phyloP scores from a whole-genome alignment of 2,113 vertebrate species.

The Heteronetta atricapilla region DNA sequence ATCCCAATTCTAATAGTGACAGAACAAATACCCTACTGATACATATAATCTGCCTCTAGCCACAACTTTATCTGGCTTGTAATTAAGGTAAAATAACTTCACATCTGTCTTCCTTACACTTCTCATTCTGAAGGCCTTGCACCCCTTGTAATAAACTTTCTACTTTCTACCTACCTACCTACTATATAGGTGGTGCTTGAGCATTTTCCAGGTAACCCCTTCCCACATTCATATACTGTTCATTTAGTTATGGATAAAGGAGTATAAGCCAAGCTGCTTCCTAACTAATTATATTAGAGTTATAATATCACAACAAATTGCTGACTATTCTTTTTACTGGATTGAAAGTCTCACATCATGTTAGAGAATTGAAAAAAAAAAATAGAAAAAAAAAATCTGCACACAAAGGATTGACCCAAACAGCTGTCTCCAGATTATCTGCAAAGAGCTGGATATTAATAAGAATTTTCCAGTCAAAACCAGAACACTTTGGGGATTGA shows the following conservation, averaged over 20 bases:
- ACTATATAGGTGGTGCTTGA: background rate
- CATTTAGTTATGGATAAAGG: background rate
- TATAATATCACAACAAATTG: background rate
- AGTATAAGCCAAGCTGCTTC: background rate
- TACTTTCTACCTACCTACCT: background rate
- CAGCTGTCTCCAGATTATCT: background rate
- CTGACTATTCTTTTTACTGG: background rate
- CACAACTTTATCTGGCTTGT: conserved; percentile 9
- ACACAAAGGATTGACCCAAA: background rate
- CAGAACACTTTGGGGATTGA: background rate
- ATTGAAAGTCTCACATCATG: background rate
- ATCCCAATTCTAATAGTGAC: background rate
- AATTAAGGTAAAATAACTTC: conserved; percentile 19
- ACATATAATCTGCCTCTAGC: conserved; percentile 32
- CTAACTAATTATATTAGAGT: background rate
- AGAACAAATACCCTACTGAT: conserved; percentile 25
- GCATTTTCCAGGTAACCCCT: background rate
- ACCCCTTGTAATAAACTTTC: background rate
- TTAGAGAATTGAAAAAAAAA: background rate
- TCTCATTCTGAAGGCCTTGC: background rate
- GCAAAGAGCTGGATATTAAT: background rate
- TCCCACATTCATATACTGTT: background rate
- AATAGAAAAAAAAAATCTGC: background rate
- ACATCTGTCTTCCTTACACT: background rate
- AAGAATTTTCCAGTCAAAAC: background rate